These are phyloP conservation scores for Hartigia nigra DNA, from an alignment of 2,888 invertebrate genomes.

Conservation along the genomic window DNA sequence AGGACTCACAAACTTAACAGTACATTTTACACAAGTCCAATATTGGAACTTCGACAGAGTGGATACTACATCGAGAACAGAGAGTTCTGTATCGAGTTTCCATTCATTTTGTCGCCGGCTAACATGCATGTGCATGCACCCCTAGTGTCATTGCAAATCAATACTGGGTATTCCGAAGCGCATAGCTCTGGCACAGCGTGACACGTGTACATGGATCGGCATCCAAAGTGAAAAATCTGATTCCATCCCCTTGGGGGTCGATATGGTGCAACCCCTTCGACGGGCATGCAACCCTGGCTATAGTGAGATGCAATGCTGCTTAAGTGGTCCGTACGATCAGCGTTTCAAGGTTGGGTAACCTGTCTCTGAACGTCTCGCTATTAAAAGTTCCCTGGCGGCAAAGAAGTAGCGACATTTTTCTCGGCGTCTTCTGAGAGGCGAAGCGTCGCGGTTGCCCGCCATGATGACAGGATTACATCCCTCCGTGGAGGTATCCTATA, in stretches of 20 bases:
- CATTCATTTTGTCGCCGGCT: background rate
- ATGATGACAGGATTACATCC: conserved; percentile 51
- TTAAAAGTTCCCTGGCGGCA: conserved; percentile 49
- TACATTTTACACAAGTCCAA: background rate
- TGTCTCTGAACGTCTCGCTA: conserved; percentile 45
- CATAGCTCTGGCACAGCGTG: background rate
- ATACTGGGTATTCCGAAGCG: background rate
- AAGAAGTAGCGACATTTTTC: conserved; percentile 57
- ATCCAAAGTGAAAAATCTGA: conserved; percentile 1
- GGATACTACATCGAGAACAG: background rate
- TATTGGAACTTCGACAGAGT: background rate
- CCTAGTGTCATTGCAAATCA: conserved; percentile 1
- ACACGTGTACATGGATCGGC: background rate
- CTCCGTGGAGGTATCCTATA: conserved; percentile 19
- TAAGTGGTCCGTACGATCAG: conserved; percentile 49
- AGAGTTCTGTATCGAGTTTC: background rate
- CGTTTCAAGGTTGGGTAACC: conserved; percentile 36
- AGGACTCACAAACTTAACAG: background rate
- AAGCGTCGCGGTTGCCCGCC: conserved; percentile 65
- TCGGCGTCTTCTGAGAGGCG: conserved; percentile 58
- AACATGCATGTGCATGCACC: background rate
- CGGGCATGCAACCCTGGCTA: conserved; percentile 55
- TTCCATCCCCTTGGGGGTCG: background rate
- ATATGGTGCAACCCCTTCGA: conserved; percentile 41
- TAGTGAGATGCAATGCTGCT: conserved; percentile 60